These are phyloP conservation scores for Acridotheres tristis DNA, from an alignment of 2,797 vertebrate genomes.

Conservation along the genomic window DNA sequence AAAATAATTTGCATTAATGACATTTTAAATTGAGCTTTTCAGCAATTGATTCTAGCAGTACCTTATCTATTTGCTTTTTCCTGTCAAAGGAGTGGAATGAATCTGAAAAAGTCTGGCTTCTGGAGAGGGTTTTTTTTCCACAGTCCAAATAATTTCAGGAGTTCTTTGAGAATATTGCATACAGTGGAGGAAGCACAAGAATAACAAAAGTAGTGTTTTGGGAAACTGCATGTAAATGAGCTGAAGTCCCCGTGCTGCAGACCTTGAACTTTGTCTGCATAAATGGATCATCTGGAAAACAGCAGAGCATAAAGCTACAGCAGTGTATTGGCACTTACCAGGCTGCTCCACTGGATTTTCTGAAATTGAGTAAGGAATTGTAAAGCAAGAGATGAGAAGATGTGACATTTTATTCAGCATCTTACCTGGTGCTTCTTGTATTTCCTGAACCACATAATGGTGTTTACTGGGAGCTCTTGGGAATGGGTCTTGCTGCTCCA, in stretches of 20 bases:
- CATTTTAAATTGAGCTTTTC: neutral
- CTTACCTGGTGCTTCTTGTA: neutral
- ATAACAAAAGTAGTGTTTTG: neutral
- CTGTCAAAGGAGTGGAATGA: neutral
- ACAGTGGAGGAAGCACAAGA: neutral
- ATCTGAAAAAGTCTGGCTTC: neutral
- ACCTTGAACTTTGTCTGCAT: neutral
- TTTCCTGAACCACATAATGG: neutral
- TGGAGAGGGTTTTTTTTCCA: neutral
- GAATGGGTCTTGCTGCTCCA: neutral
- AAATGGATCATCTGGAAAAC: neutral
- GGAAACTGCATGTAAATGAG: neutral
- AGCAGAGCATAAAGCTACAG: neutral
- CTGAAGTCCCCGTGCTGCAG: neutral
- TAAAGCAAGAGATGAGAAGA: neutral
- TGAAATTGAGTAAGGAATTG: neutral
- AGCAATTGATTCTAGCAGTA: neutral
- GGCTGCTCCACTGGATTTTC: neutral
- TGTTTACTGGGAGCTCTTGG: neutral
- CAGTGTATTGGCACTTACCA: accelerated
- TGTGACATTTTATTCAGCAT: neutral
- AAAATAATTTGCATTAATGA: neutral
- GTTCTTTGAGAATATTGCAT: neutral
- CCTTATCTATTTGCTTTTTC: neutral
- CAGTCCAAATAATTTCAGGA: accelerated